Base-by-base conservation (phyloP, 2,888 invertebrate species). In the Muscina levida region DNA sequence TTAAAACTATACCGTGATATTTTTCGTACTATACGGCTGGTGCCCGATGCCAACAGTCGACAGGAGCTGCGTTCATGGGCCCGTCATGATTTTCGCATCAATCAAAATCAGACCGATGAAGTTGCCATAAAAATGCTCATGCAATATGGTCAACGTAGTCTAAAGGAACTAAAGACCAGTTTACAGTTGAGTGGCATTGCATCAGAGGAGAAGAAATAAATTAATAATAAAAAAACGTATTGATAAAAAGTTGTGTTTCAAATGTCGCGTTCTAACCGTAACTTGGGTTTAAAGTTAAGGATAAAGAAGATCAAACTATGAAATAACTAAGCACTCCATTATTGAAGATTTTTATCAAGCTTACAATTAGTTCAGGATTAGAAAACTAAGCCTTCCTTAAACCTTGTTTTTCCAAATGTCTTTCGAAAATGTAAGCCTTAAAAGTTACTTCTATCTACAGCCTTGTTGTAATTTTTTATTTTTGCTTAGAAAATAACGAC, bases 1-100 rank as follows among this genome's bases (percentile, higher is more conserved):
- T 88, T 96, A 19, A 94, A 93, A 85, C 89, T 96, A 0, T 97
- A 96, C 86, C 91, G 95, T 82, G 93, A 94, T 82, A 94, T 96
- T 79, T 92, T 96, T 84, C 92, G 94, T 67, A 92, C 94, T 6
- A 92, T 95, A 65, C 92, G 92, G 72, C 90, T 92, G 85, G 93
- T 96, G 8, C 93, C 94, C 0, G 94, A 95, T 87, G 90, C 92
- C 84, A 89, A 87, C 1, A 94, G 94, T 68, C 92, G 92, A 77
- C 85, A 90, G 1, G 95, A 96, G 84, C 89, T 97, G 19, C 92
- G 90, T 74, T 92, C 93, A 59, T 97, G 96, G 96, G 94, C 94
- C 0, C 91, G 94, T 72, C 88, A 92, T 15, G 96, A 96, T 87
- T 97, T 97, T 86, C 93, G 92, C 84, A 92, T 91, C 2, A 95